These are phyloP conservation scores for Temnothorax rugatulus DNA, from an alignment of 2,888 invertebrate species.

Conservation along the genomic window DNA sequence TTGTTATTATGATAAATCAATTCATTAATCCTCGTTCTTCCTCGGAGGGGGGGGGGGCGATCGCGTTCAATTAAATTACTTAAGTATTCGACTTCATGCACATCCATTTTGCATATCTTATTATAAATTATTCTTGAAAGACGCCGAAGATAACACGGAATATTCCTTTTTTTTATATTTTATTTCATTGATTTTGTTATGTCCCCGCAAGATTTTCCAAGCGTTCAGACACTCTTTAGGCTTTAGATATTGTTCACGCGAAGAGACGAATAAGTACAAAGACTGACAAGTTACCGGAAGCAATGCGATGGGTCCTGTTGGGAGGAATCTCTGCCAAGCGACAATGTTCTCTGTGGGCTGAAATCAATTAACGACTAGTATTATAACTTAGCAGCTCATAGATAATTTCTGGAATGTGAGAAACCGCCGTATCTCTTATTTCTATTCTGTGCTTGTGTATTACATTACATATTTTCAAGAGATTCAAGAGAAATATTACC, in stretches of 20 bases:
- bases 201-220: not conserved
- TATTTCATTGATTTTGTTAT: not conserved
- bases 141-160: not conserved
- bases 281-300: constrained; percentile 89
- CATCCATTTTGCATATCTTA: not conserved
- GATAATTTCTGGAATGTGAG: constrained; percentile 6
- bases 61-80: not conserved
- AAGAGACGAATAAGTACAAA: not conserved
- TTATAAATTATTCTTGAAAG: not conserved
- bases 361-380: constrained; percentile 49
- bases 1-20: not conserved
- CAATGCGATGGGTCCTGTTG: constrained; percentile 96
- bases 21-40: not conserved
- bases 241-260: not conserved
- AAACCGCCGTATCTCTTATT: not conserved
- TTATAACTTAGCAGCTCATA: not conserved
- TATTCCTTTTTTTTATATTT: not conserved
- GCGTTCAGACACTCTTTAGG: not conserved
- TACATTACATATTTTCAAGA: not conserved
- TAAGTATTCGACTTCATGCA: not conserved
- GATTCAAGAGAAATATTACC: constrained; percentile 86
- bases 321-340: constrained; percentile 98
- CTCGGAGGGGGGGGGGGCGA: not conserved
- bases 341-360: constrained; percentile 92
- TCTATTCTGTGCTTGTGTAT: not conserved